Evolutionary conservation across 2,888 invertebrate genomes (phyloP).

Genomic region (Malthinus seriepunctatus): DNA sequence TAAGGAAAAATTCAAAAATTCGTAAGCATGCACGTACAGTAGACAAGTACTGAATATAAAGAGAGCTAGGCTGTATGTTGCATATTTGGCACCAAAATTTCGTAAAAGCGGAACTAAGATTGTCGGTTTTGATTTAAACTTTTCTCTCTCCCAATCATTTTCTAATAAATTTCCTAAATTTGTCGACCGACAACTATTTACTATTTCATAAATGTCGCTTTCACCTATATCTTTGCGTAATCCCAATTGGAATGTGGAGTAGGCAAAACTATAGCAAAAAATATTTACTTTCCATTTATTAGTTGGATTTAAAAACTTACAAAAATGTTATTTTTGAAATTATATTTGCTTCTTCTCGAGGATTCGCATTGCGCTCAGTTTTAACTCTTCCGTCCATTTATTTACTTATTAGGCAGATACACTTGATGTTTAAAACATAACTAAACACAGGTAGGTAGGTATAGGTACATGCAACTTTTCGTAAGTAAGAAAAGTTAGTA

Average conservation of each 20-base stretch:
- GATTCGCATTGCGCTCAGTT: constrained; percentile 61
- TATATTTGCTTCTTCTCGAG: constrained; percentile 65
- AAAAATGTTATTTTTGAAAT: constrained; percentile 68
- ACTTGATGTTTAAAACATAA: too few relatives aligned
- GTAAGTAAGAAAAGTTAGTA: too few relatives aligned
- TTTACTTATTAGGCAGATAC: constrained; percentile 32
- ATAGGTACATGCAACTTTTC: too few relatives aligned
- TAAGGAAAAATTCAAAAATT: not conserved
- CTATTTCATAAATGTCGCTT: constrained; percentile 61
- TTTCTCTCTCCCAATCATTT: constrained; percentile 39
- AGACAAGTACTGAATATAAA: constrained; percentile 3
- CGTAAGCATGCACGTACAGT: constrained; percentile 2
- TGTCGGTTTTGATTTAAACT: constrained; percentile 21
- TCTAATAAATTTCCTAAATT: constrained; percentile 56
- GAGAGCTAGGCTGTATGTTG: constrained; percentile 11
- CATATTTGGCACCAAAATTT: constrained; percentile 23
- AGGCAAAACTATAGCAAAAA: constrained; percentile 61
- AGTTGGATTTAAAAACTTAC: constrained; percentile 56
- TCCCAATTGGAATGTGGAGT: constrained; percentile 67
- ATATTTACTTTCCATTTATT: not conserved
- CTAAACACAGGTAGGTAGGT: too few relatives aligned
- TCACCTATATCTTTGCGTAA: constrained; percentile 65
- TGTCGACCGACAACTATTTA: constrained; percentile 58
- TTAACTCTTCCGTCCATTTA: constrained; percentile 62
- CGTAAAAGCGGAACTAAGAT: constrained; percentile 10